Percentiles rank a stretch among this genome's conserved stretches.
phyloP scores from a whole-genome alignment of 2,797 vertebrate genomes.

The Petrocephalus schoutedeni region DNA sequence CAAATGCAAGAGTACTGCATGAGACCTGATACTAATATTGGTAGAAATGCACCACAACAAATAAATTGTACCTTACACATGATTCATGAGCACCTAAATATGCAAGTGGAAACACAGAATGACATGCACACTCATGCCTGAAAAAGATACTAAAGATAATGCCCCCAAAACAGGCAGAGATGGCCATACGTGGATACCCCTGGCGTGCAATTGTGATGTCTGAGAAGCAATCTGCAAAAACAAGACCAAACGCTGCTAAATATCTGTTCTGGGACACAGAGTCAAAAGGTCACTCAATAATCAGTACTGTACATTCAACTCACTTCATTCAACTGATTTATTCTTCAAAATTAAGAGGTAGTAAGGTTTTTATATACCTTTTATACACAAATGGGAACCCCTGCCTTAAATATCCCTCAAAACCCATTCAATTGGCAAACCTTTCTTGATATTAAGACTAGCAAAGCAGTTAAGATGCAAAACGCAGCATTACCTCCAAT shows the following conservation, averaged over 20 bases:
- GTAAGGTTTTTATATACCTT: not conserved
- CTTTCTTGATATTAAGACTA: not conserved
- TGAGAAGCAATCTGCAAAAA: slow-evolving; percentile 76
- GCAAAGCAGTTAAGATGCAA: not conserved
- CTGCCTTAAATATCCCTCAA: not conserved
- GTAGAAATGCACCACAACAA: not conserved
- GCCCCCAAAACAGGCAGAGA: slow-evolving; percentile 92
- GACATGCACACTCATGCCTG: not conserved
- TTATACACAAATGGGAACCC: not conserved
- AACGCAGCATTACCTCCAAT: slow-evolving; percentile 73
- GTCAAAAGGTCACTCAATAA: not conserved
- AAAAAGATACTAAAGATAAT: slow-evolving; percentile 98
- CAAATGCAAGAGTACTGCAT: not conserved
- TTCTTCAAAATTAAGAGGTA: not conserved
- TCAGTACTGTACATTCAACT: not conserved
- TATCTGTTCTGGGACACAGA: not conserved
- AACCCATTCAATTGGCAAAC: not conserved
- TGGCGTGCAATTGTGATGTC: slow-evolving; percentile 90
- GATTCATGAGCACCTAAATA: not conserved
- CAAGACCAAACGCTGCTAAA: not conserved
- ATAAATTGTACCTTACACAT: not conserved
- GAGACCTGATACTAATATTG: not conserved
- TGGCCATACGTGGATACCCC: slow-evolving; percentile 95
- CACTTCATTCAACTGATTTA: not conserved
- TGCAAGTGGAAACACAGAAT: not conserved